These are phyloP conservation scores for Florisuga fusca DNA, from an alignment of 2,797 vertebrate genomes.

Conservation along the genomic window DNA sequence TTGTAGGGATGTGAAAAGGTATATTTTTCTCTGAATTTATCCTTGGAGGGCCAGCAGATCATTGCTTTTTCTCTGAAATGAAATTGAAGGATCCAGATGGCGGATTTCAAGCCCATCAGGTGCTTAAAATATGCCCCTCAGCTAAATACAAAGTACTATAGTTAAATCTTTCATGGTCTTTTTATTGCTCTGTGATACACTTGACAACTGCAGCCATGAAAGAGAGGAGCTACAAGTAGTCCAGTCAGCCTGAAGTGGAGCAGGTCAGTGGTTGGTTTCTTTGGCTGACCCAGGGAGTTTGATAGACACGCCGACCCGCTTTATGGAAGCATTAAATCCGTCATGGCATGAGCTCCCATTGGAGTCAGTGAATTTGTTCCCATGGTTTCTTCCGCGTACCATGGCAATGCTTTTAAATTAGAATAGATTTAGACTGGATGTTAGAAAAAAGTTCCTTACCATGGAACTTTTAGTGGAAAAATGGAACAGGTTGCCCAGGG, in stretches of 20 bases:
- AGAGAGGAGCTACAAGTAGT: conserved; percentile 30
- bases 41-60: conserved; percentile 53
- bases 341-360: neutral
- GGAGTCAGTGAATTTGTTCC: conserved; percentile 49
- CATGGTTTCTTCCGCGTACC: conserved; percentile 15
- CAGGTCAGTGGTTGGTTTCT: conserved; percentile 26
- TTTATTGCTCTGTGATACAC: conserved; percentile 60
- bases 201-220: conserved; percentile 53
- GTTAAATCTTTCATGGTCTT: conserved; percentile 66
- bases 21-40: conserved; percentile 61
- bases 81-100: conserved; percentile 63
- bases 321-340: conserved; percentile 31
- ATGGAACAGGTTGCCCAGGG: no score
- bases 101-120: conserved; percentile 68
- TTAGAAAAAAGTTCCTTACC: no score
- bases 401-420: no score
- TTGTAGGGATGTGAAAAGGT: conserved; percentile 54
- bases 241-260: conserved; percentile 15
- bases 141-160: conserved; percentile 56
- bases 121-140: conserved; percentile 68
- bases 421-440: no score
- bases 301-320: neutral
- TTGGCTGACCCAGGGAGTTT: neutral
- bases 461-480: no score
- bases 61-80: conserved; percentile 67